Evolutionary conservation across 1,140 invertebrate species (phyloP), one percentile per base, ranked within the genome.

Genomic region (Diuraphis noxia): DNA sequence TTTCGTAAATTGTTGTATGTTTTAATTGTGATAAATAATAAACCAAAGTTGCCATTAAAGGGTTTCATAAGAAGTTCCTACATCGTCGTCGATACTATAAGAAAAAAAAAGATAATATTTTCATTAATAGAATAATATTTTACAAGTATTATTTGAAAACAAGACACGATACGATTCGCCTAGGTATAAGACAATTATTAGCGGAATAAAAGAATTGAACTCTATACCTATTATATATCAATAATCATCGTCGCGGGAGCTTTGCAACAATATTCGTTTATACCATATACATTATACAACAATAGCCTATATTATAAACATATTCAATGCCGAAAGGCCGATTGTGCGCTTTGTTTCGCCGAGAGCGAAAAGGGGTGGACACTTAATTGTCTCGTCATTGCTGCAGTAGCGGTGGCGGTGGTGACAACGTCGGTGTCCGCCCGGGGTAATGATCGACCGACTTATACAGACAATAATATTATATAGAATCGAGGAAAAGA

Each of bases 291-390:
- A 2, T n/a, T n/a, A 21, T 72, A 72, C 17, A 72, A 72, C 30
- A 17, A 72, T 72, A 72, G 30, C 56, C 30, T 72, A 72, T n/a
- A 25, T 52, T 1, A 49, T 52, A 38, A 5, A 25, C 23, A 8
- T 52, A 38, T 13, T 30, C 23, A 56, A 87, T 13, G 85, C 36
- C 86, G 38, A 88, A 88, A 56, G 38, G 86, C 56, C 56, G 56
- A 88, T 88, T 88, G 86, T 63, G 36, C 23, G 49, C 36, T 88
- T 88, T 40, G 85, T 87, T 87, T 87, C 36, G 34, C 36, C 46
- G 36, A 63, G 36, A 52, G 86, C 86, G 38, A 88, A 88, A 63
- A 56, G 86, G 86, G 86, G 86, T 88, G 49, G 52, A 88, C 86
- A 56, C 25, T 40, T 43, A 40, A 88, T 88, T 88, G 86, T 88